Conservation (phyloP, 1,140 invertebrate genomes). For the Drosophila prosaltans region DNA sequence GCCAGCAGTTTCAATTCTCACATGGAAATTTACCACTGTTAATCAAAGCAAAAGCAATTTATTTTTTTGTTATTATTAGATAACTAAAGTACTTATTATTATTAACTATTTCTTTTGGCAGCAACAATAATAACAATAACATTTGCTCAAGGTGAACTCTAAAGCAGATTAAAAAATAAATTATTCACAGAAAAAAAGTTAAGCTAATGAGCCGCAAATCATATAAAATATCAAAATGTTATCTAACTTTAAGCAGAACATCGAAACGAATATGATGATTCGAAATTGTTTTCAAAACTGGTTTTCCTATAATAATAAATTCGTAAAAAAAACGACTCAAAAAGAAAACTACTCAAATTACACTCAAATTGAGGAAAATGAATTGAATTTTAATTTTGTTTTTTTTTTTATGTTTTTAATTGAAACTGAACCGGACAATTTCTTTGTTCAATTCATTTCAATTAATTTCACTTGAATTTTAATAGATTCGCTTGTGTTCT, state of each 20-base stretch:
- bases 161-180: neutral
- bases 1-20: slow-evolving; percentile 6
- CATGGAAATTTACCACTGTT: neutral
- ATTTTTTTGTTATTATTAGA: neutral
- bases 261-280: neutral
- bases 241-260: neutral
- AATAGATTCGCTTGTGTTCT: neutral
- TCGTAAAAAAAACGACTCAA: neutral
- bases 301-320: neutral
- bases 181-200: neutral
- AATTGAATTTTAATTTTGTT: neutral
- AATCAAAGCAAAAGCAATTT: neutral
- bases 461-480: slow-evolving; percentile 4
- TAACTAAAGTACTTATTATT: slow-evolving; percentile 3
- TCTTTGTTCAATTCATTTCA: slow-evolving; percentile 1
- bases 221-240: neutral
- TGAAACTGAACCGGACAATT: neutral
- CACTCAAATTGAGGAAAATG: neutral
- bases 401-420: neutral
- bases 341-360: slow-evolving; percentile 1
- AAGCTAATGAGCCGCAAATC: neutral
- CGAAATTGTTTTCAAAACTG: neutral
- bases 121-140: neutral
- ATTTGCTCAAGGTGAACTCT: slow-evolving; percentile 5
- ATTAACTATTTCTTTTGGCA: slow-evolving; percentile 3